These are phyloP conservation scores for Chaetodon trifascialis DNA, from an alignment of 2,113 vertebrate genomes.

Conservation along the genomic window DNA sequence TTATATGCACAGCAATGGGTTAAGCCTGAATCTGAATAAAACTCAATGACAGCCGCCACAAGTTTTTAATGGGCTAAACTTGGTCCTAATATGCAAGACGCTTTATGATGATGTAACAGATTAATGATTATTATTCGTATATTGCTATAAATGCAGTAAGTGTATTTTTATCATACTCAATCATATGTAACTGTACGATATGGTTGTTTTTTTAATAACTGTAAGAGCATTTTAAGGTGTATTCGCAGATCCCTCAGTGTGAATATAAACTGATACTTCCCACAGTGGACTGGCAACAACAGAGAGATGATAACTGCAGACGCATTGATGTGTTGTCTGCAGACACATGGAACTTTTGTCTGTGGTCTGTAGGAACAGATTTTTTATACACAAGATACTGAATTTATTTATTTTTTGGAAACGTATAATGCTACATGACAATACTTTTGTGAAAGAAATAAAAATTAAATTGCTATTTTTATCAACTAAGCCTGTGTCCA, in stretches of 20 bases:
- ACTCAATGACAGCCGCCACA: neutral
- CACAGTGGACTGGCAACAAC: constrained; percentile 15
- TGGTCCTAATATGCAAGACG: constrained; percentile 4
- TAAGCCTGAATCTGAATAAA: too few species aligned
- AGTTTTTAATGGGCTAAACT: neutral
- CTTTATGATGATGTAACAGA: constrained; percentile 18
- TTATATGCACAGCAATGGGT: neutral
- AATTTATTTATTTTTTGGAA: constrained; percentile 78
- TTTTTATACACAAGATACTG: constrained; percentile 64
- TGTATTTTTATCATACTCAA: constrained; percentile 34
- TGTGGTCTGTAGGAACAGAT: constrained; percentile 41
- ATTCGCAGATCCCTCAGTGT: constrained; percentile 37
- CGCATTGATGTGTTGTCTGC: neutral
- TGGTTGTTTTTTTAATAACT: constrained; percentile 46
- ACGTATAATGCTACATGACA: constrained; percentile 61
- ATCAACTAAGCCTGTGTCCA: constrained; percentile 53
- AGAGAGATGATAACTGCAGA: constrained; percentile 36
- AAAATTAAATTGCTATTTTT: constrained; percentile 73
- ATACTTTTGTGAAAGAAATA: constrained; percentile 67
- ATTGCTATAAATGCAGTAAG: constrained; percentile 36
- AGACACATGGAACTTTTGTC: constrained; percentile 40
- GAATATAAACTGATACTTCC: constrained; percentile 35
- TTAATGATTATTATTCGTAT: constrained; percentile 28
- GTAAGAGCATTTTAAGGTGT: constrained; percentile 40
- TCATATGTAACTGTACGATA: constrained; percentile 27